Evolutionary conservation across 2,888 invertebrate genomes (phyloP).

Genomic region (Perithous albicinctus): DNA sequence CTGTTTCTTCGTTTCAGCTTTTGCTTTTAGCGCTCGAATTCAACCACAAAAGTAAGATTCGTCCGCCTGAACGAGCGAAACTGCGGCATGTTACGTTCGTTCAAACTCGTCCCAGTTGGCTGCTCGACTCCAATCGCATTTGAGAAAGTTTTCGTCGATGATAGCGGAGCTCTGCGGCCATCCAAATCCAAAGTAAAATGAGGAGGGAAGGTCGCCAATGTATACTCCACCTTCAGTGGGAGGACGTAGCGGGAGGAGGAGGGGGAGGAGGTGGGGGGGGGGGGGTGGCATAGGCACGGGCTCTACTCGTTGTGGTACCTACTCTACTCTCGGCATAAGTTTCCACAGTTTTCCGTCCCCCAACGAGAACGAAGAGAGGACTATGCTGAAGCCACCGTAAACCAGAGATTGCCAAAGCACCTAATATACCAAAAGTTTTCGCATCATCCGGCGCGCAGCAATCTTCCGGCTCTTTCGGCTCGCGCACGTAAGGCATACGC

Average conservation of each 20-base stretch:
- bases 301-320: constrained; percentile 54
- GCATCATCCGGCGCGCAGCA: constrained; percentile 82
- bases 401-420: constrained; percentile 82
- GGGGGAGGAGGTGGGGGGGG: too few species aligned
- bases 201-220: constrained; percentile 51
- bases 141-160: constrained; percentile 63
- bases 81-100: constrained; percentile 42
- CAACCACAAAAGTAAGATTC: constrained; percentile 43
- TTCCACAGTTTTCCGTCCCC: constrained; percentile 69
- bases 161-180: constrained; percentile 53
- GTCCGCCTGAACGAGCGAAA: constrained; percentile 12
- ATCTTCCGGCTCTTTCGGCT: constrained; percentile 79
- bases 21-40: constrained; percentile 11
- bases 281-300: constrained; percentile 36
- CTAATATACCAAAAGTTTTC: constrained; percentile 84
- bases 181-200: constrained; percentile 59
- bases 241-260: too few species aligned
- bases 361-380: constrained; percentile 31
- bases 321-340: constrained; percentile 63
- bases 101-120: constrained; percentile 55
- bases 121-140: constrained; percentile 53
- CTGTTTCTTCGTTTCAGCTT: constrained; percentile 22
- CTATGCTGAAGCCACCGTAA: constrained; percentile 72
- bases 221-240: constrained; percentile 41
- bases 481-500: constrained; percentile 62